Evolutionary conservation across 2,888 invertebrate genomes (phyloP).

Genomic region (Itoplectis maculator): DNA sequence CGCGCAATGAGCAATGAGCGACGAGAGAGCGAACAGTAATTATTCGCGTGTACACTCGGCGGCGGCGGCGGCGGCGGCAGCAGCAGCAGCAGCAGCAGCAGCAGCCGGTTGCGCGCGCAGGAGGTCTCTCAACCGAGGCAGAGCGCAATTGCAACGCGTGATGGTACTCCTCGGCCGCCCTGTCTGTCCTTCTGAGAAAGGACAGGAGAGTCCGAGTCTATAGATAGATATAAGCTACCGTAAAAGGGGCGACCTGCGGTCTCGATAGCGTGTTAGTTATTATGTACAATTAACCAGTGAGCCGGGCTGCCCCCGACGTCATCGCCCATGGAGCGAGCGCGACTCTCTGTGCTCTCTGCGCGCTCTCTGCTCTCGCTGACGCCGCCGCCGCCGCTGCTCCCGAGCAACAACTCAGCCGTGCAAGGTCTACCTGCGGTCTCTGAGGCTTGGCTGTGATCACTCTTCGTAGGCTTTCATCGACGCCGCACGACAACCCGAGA

Average conservation of each 20-base stretch:
- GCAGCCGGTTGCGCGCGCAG: constrained; percentile 21
- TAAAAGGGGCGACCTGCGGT: constrained; percentile 76
- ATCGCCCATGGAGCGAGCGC: constrained; percentile 57
- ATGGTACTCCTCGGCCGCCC: neutral
- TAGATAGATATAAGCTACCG: constrained; percentile 69
- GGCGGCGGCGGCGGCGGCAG: too few relatives aligned
- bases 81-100: too few relatives aligned
- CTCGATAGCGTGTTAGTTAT: constrained; percentile 77
- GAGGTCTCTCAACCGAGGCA: constrained; percentile 48
- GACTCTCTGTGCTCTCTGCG: too few relatives aligned
- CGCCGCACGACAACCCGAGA: constrained; percentile 41
- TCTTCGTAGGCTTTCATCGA: constrained; percentile 73
- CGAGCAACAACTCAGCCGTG: constrained; percentile 77
- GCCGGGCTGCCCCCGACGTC: constrained; percentile 60
- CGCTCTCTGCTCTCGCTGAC: constrained; percentile 24
- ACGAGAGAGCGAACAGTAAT: neutral
- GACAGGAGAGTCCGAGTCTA: constrained; percentile 45
- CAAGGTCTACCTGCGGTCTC: constrained; percentile 80
- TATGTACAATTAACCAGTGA: constrained; percentile 78
- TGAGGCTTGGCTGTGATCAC: constrained; percentile 79
- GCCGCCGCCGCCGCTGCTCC: neutral
- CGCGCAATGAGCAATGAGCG: constrained; percentile 36
- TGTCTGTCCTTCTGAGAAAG: constrained; percentile 56
- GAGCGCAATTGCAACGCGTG: constrained; percentile 42
- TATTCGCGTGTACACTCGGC: too few relatives aligned